Evolutionary conservation across 2,113 vertebrate genomes (phyloP).

Genomic region (Eptesicus fuscus): DNA sequence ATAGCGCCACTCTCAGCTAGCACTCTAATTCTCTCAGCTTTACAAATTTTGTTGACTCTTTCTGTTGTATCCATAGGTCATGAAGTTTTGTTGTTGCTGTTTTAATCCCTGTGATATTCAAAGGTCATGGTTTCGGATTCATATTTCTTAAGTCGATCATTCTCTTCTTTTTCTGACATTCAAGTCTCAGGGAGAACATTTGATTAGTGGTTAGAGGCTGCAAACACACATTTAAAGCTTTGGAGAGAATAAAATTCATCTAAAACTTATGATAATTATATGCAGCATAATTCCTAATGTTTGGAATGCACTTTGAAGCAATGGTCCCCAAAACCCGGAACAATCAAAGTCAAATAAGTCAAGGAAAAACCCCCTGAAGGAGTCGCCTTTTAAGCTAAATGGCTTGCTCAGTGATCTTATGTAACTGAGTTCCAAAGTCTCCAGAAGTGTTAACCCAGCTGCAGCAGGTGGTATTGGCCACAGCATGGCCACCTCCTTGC

Average conservation of each 20-base stretch:
- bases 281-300: not conserved
- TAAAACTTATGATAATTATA: not conserved
- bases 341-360: not conserved
- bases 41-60: not conserved
- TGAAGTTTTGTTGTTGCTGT: not conserved
- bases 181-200: not conserved
- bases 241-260: not conserved
- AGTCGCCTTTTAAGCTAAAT: not conserved
- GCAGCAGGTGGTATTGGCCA: not conserved
- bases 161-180: not conserved
- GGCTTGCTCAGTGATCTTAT: not conserved
- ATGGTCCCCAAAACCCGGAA: not conserved
- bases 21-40: not conserved
- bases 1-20: not conserved
- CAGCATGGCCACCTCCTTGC: not conserved
- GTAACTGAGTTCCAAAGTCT: not conserved
- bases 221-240: not conserved
- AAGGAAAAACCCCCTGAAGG: not conserved
- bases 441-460: not conserved
- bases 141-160: not conserved
- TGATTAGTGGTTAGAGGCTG: not conserved
- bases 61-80: not conserved
- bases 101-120: not conserved
- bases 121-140: not conserved
- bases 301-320: not conserved